Evolutionary conservation across 2,888 invertebrate species (phyloP).

Genomic region (Chesias legatella): DNA sequence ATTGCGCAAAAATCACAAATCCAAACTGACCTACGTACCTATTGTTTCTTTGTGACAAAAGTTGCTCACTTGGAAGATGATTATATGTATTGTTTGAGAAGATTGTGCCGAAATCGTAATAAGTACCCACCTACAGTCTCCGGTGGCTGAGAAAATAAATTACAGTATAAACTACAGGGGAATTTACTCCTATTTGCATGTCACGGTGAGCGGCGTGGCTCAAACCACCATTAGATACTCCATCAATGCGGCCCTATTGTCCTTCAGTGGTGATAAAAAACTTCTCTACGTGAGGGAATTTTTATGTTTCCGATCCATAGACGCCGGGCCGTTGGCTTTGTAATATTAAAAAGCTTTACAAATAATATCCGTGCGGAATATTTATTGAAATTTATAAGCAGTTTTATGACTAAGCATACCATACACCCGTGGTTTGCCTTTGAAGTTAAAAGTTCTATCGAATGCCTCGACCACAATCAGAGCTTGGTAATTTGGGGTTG

Average conservation of each 20-base stretch:
- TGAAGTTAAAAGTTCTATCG: constrained; percentile 16
- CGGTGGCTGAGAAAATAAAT: constrained; percentile 5
- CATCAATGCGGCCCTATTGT: constrained; percentile 69
- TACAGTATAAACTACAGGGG: constrained; percentile 10
- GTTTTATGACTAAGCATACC: constrained; percentile 22
- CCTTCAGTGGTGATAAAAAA: constrained; percentile 64
- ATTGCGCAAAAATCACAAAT: constrained; percentile 21
- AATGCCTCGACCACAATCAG: not conserved
- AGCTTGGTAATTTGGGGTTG: too few relatives aligned
- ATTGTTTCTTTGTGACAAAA: constrained; percentile 32
- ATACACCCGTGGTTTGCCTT: constrained; percentile 10
- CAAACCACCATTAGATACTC: constrained; percentile 43
- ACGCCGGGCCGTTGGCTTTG: constrained; percentile 44
- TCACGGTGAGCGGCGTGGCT: constrained; percentile 30
- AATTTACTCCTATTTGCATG: constrained; percentile 35
- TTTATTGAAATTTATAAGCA: constrained; percentile 23
- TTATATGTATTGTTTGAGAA: constrained; percentile 28
- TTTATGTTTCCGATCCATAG: constrained; percentile 74
- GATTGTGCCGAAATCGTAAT: constrained; percentile 17
- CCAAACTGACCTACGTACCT: constrained; percentile 21
- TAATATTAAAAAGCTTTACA: constrained; percentile 39
- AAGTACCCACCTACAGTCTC: constrained; percentile 2
- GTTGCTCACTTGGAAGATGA: constrained; percentile 27
- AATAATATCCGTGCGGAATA: constrained; percentile 30
- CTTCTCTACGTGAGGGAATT: constrained; percentile 72